Percentiles rank a stretch among this genome's conserved stretches.
Conservation (phyloP, 2,888 invertebrate species). For the Bruchidius siliquastri region DNA sequence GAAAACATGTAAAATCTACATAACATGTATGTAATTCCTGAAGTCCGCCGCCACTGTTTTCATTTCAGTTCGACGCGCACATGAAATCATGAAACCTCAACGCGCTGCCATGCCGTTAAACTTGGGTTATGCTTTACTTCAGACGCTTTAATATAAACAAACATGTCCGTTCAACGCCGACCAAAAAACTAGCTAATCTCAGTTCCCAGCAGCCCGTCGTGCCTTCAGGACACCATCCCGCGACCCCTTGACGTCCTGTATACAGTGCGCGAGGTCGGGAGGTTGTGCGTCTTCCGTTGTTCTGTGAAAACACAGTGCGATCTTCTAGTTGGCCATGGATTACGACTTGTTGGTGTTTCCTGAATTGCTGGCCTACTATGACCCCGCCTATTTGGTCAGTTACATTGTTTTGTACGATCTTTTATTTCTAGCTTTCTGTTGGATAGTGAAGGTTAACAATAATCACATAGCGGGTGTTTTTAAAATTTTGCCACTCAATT, state of each 20-base stretch:
- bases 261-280: slow-evolving; percentile 1
- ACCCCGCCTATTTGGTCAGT: slow-evolving; percentile 43
- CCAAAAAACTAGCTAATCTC: slow-evolving; percentile 38
- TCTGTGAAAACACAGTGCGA: not conserved
- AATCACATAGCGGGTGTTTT: too few relatives aligned
- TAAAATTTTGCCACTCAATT: too few relatives aligned
- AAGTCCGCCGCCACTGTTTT: not conserved
- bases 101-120: slow-evolving; percentile 21
- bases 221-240: slow-evolving; percentile 1
- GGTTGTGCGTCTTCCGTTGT: not conserved
- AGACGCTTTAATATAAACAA: slow-evolving; percentile 45
- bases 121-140: slow-evolving; percentile 42
- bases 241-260: not conserved
- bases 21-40: not conserved
- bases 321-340: slow-evolving; percentile 49
- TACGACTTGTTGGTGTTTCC: slow-evolving; percentile 62
- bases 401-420: not conserved
- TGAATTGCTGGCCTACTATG: slow-evolving; percentile 60
- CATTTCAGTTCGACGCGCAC: slow-evolving; percentile 25
- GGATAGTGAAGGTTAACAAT: too few relatives aligned
- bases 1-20: too few relatives aligned
- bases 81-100: slow-evolving; percentile 27
- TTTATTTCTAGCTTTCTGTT: too few relatives aligned
- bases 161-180: slow-evolving; percentile 36
- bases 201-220: slow-evolving; percentile 34